Conservation (phyloP, 2,113 vertebrate genomes). For the Daboia siamensis region DNA sequence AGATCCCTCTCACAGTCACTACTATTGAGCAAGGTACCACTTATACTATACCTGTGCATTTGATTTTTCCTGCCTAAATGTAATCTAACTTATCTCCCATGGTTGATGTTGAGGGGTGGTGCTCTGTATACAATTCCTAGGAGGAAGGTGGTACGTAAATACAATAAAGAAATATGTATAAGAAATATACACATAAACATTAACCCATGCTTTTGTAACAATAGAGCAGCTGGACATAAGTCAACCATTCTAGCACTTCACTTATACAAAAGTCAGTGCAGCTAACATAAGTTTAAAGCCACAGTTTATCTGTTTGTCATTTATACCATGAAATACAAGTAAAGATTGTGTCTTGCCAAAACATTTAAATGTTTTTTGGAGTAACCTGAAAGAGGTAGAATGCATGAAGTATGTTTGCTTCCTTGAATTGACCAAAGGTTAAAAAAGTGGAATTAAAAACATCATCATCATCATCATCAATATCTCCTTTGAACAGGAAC, state of each 20-base stretch:
- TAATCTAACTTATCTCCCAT: too few species aligned
- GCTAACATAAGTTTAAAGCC: background rate
- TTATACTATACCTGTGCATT: too few species aligned
- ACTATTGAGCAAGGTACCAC: too few species aligned
- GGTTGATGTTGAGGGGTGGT: too few species aligned
- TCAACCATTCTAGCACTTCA: background rate
- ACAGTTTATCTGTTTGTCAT: background rate
- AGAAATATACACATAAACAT: too few species aligned
- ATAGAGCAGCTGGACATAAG: background rate
- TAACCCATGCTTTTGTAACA: too few species aligned
- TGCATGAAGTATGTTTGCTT: background rate
- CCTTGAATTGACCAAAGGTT: too few species aligned
- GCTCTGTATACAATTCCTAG: too few species aligned
- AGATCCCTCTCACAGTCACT: too few species aligned
- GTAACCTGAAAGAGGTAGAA: background rate
- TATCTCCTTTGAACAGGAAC: background rate
- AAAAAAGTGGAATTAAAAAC: too few species aligned
- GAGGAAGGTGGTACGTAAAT: too few species aligned
- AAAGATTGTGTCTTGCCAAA: background rate
- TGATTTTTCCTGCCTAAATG: too few species aligned
- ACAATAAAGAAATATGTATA: background rate
- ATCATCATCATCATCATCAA: background rate
- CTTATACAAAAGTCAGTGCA: background rate
- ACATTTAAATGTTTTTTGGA: background rate
- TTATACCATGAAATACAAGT: background rate